phyloP scores from a whole-genome alignment of 2,113 vertebrate genomes.

The Upupa epops region DNA sequence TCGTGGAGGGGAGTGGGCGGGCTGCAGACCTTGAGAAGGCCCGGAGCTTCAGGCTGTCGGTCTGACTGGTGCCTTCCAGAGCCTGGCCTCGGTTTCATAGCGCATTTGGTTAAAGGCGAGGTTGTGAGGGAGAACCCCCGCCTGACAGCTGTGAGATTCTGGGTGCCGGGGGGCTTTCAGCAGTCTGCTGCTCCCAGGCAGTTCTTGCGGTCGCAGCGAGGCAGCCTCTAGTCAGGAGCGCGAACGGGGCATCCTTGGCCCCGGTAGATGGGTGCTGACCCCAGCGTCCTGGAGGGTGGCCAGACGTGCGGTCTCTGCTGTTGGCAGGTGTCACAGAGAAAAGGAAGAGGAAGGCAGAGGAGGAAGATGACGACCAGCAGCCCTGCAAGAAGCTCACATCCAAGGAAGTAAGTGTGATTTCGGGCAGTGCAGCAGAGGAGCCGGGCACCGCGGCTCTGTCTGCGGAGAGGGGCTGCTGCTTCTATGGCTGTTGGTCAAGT shows the following conservation, averaged over 20 bases:
- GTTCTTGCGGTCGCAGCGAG: background rate
- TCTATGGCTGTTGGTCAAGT: background rate
- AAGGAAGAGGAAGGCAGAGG: conserved; percentile 82
- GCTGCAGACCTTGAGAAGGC: background rate
- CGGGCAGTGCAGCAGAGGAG: background rate
- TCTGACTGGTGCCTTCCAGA: background rate
- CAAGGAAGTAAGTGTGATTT: conserved; percentile 83
- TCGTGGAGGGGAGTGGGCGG: background rate
- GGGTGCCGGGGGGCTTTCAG: background rate
- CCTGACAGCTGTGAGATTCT: background rate
- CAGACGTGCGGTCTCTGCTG: background rate
- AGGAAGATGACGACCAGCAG: conserved; percentile 39
- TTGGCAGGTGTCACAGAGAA: conserved; percentile 60
- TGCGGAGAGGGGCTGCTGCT: background rate
- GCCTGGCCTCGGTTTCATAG: background rate
- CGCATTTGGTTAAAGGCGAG: background rate
- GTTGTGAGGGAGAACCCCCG: background rate
- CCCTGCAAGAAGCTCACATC: conserved; percentile 78
- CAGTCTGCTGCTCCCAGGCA: background rate
- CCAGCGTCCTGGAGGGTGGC: background rate
- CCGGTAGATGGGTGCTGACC: background rate
- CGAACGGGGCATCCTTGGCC: background rate
- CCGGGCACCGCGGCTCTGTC: no score
- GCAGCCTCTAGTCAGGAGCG: background rate
- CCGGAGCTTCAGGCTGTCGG: background rate